Percentiles rank a stretch among this genome's conserved stretches.
Conservation (phyloP, 2,113 vertebrate genomes). For the Laterallus jamaicensis region DNA sequence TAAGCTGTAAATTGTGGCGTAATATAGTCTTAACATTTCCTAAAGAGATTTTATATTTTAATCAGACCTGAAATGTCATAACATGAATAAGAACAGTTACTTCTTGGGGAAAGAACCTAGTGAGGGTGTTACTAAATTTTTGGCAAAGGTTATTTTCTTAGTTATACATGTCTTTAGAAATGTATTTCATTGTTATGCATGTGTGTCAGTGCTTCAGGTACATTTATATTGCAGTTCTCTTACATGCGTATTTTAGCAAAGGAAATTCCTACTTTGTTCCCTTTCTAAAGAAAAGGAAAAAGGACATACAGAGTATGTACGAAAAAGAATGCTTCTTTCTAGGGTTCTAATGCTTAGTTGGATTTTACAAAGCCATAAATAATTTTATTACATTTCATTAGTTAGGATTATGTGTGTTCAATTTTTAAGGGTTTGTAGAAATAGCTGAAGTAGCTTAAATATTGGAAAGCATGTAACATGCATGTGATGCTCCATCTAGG, state of each 20-base stretch:
- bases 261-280: background rate
- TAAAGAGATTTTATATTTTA: slow-evolving; percentile 67
- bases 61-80: slow-evolving; percentile 28
- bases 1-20: slow-evolving; percentile 52
- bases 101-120: background rate
- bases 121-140: slow-evolving; percentile 22
- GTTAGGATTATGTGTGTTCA: background rate
- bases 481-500: background rate
- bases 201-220: background rate
- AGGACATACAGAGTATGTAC: background rate
- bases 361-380: background rate
- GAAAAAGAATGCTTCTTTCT: background rate
- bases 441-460: background rate
- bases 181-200: background rate
- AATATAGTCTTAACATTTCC: slow-evolving; percentile 30
- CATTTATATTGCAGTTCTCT: background rate
- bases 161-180: background rate
- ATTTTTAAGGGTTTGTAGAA: background rate
- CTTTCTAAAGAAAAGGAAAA: background rate
- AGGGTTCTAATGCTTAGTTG: background rate
- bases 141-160: slow-evolving; percentile 11
- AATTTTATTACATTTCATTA: background rate
- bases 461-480: background rate
- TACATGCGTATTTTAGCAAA: background rate
- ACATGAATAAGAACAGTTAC: slow-evolving; percentile 27